Evolutionary conservation across 2,888 invertebrate genomes (phyloP).

Genomic region (Iselma pallidipennis): DNA sequence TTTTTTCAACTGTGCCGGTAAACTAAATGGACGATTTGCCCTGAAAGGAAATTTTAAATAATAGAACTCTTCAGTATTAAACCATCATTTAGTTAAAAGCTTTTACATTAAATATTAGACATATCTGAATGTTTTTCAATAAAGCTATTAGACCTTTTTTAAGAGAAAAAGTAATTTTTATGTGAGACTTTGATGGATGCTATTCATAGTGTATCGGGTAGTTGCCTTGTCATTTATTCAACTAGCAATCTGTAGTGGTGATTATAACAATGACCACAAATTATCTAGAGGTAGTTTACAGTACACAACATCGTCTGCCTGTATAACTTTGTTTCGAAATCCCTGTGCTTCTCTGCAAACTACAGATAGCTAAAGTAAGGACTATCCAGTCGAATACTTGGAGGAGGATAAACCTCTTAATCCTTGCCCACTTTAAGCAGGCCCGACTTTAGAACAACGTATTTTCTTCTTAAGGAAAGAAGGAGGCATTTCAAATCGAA

Average conservation of each 20-base stretch:
- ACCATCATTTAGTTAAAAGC: conserved; percentile 3
- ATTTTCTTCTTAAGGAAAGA: conserved; percentile 31
- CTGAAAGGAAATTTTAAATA: conserved; percentile 40
- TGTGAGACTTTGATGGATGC: no score
- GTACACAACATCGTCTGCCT: conserved; percentile 6
- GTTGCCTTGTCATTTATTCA: neutral
- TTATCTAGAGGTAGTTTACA: conserved; percentile 36
- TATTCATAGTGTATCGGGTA: no score
- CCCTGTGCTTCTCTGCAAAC: conserved; percentile 49
- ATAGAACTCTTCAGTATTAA: neutral
- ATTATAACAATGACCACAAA: conserved; percentile 34
- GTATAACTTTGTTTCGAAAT: conserved; percentile 39
- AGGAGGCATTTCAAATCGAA: conserved; percentile 35
- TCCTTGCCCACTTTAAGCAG: conserved; percentile 42
- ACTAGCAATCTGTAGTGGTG: conserved; percentile 8
- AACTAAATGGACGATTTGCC: conserved; percentile 52
- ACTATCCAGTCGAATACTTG: conserved; percentile 37
- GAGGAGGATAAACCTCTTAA: conserved; percentile 35
- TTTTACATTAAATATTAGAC: neutral
- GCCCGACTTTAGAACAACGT: conserved; percentile 33
- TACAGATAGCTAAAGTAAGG: conserved; percentile 52
- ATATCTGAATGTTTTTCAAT: neutral
- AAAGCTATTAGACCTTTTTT: neutral
- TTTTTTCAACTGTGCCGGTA: conserved; percentile 68
- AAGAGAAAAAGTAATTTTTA: no score